These are phyloP conservation scores for Drosophila malerkotliana DNA, from an alignment of 1,140 invertebrate species.

Conservation along the genomic window DNA sequence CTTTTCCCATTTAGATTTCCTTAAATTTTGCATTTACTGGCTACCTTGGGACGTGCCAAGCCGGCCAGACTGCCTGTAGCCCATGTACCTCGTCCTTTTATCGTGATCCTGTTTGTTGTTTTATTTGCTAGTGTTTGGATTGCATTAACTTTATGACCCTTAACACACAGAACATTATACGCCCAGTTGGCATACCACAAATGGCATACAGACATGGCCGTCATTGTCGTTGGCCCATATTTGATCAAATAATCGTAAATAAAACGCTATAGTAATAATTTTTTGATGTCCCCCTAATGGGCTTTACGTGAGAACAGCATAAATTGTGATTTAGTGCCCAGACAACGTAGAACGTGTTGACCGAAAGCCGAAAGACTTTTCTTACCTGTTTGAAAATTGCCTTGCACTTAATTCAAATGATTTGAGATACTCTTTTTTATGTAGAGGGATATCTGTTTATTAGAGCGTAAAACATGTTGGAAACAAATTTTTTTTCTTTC, in stretches of 20 bases:
- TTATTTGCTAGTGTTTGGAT: conserved; percentile 61
- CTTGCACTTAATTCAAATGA: conserved; percentile 18
- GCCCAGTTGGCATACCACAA: conserved; percentile 42
- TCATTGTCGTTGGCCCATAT: conserved; percentile 44
- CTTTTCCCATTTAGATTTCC: conserved; percentile 21
- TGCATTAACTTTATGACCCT: conserved; percentile 78
- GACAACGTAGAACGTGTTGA: conserved; percentile 48
- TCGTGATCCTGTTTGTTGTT: conserved; percentile 39
- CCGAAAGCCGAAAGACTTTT: conserved; percentile 26
- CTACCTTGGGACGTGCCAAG: conserved; percentile 36
- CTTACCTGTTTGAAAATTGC: conserved; percentile 34
- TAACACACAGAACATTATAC: conserved; percentile 59
- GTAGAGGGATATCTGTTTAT: neutral
- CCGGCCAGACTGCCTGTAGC: conserved; percentile 10
- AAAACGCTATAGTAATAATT: conserved; percentile 77
- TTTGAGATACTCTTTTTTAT: conserved; percentile 17
- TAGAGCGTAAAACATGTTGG: neutral
- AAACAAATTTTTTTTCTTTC: neutral
- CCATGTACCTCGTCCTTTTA: conserved; percentile 17
- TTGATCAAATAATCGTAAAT: conserved; percentile 81
- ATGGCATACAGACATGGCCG: conserved; percentile 45
- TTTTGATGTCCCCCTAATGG: conserved; percentile 75
- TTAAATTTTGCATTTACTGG: conserved; percentile 35
- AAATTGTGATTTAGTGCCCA: conserved; percentile 68
- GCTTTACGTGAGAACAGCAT: conserved; percentile 70